Evolutionary conservation across 2,113 vertebrate genomes (phyloP).

Genomic region (Neogobius melanostomus): DNA sequence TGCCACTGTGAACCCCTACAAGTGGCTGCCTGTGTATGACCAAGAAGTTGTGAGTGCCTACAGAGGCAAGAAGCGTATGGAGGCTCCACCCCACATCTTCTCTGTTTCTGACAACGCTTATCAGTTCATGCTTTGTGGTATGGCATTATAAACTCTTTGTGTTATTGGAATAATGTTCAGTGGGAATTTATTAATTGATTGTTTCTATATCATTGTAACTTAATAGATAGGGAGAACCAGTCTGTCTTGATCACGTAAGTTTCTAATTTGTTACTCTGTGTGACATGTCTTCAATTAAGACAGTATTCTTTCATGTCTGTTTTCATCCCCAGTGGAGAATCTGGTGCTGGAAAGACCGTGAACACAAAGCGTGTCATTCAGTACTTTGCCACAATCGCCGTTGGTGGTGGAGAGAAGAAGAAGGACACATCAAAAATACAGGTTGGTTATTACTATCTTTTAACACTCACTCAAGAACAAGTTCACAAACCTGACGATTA

Average conservation of each 20-base stretch:
- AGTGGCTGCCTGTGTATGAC: conserved; percentile 69
- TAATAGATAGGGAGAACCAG: conserved; percentile 69
- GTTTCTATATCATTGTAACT: conserved; percentile 5
- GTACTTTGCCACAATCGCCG: conserved; percentile 68
- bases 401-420: conserved; percentile 48
- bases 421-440: conserved; percentile 32
- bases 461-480: neutral
- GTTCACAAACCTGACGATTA: neutral
- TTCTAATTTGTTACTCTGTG: neutral
- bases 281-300: neutral
- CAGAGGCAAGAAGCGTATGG: conserved; percentile 71
- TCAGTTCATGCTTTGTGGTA: conserved; percentile 60
- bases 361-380: conserved; percentile 72
- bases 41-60: conserved; percentile 55
- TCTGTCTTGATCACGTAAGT: conserved; percentile 69
- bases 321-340: conserved; percentile 61
- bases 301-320: conserved; percentile 11
- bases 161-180: neutral
- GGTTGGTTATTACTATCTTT: conserved; percentile 10
- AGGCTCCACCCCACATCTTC: conserved; percentile 71
- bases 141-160: neutral
- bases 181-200: neutral
- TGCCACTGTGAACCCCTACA: conserved; percentile 67
- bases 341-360: conserved; percentile 70
- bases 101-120: conserved; percentile 69